Evolutionary conservation across 2,797 vertebrate genomes (phyloP).

Genomic region (Pelobates cultripes): DNA sequence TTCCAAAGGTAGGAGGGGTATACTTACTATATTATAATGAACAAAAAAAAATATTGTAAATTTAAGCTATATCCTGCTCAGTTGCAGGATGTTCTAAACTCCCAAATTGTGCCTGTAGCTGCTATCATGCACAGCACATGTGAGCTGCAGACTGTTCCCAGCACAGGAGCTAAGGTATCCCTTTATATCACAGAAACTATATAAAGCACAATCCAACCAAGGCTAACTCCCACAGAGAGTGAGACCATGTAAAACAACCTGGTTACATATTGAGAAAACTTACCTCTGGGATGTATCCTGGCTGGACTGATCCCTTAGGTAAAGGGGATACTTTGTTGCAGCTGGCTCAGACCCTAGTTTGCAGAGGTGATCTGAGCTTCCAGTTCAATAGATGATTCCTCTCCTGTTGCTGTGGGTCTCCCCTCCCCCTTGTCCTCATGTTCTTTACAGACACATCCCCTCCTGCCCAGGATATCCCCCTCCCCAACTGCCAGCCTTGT

Average conservation of each 20-base stretch:
- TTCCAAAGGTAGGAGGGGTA: too few species aligned
- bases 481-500: conserved; percentile 43
- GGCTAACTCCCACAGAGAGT: too few species aligned
- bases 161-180: neutral
- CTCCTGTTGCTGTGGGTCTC: conserved; percentile 43
- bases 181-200: neutral
- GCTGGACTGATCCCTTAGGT: conserved; percentile 11
- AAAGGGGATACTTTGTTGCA: neutral
- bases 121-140: too few species aligned
- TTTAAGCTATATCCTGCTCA: too few species aligned
- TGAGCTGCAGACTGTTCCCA: conserved; percentile 9
- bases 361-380: conserved; percentile 9
- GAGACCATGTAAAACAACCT: too few species aligned
- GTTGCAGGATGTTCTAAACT: too few species aligned
- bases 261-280: neutral
- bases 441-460: conserved; percentile 26
- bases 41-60: too few species aligned
- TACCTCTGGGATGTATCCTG: conserved; percentile 41
- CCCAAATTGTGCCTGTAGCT: too few species aligned
- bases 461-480: conserved; percentile 23
- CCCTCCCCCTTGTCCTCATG: conserved; percentile 40
- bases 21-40: too few species aligned
- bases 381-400: neutral
- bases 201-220: neutral
- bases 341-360: neutral